These are phyloP conservation scores for Taenioides sp. DNA, from an alignment of 2,797 vertebrate species.

Conservation along the genomic window DNA sequence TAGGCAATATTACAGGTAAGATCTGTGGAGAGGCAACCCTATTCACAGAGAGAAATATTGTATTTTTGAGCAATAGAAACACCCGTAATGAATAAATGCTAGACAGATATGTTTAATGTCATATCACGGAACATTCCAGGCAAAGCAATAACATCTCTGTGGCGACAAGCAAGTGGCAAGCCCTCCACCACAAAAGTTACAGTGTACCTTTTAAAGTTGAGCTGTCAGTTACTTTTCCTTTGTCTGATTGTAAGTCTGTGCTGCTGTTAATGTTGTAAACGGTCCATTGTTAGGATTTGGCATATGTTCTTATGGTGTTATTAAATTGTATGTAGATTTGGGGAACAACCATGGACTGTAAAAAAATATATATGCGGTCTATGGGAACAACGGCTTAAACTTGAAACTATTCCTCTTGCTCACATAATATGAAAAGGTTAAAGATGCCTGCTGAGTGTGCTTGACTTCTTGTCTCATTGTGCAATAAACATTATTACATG, in stretches of 20 bases:
- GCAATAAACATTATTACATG: constrained; percentile 12
- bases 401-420: not conserved
- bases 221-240: constrained; percentile 10
- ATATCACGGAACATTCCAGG: too few relatives aligned
- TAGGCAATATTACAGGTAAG: too few relatives aligned
- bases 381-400: not conserved
- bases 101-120: too few relatives aligned
- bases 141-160: too few relatives aligned
- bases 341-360: not conserved
- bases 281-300: not conserved
- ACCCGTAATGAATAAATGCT: too few relatives aligned
- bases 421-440: not conserved
- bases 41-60: too few relatives aligned
- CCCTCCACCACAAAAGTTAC: too few relatives aligned
- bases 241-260: constrained; percentile 9
- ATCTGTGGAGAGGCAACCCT: too few relatives aligned
- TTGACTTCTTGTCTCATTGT: constrained; percentile 8
- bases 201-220: constrained; percentile 7
- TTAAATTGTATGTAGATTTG: not conserved
- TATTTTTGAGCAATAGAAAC: too few relatives aligned
- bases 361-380: too few relatives aligned
- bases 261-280: constrained; percentile 27
- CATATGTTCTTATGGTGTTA: not conserved
- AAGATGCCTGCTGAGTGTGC: constrained; percentile 2
- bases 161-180: too few relatives aligned